Conservation (phyloP, 2,797 vertebrate species). For the Clarias fuscus region DNA sequence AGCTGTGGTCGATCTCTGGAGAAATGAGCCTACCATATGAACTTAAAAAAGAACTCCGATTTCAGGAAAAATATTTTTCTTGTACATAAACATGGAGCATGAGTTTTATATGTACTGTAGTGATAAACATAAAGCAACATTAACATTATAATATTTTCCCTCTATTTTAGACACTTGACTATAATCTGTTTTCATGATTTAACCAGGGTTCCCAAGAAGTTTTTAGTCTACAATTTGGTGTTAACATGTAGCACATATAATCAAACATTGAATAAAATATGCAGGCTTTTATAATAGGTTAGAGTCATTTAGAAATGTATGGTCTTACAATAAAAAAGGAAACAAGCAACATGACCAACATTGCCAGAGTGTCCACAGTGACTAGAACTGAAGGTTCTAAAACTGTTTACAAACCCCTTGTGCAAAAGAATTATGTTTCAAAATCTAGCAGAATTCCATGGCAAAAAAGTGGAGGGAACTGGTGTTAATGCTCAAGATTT, state of each 20-base stretch:
- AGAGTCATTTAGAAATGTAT: background rate
- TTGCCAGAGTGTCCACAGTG: background rate
- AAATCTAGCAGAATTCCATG: background rate
- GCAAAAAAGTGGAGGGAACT: background rate
- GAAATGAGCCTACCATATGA: constrained; percentile 6
- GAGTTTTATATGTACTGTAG: background rate
- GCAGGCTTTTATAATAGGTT: background rate
- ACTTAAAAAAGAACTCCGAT: background rate
- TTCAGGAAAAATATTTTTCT: background rate
- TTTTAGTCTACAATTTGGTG: background rate
- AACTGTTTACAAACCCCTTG: background rate
- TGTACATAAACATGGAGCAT: background rate
- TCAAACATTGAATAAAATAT: background rate
- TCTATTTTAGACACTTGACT: background rate
- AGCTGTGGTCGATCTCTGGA: constrained; percentile 1
- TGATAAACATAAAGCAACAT: background rate
- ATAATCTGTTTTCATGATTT: background rate
- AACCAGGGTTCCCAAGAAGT: background rate
- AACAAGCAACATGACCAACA: too few relatives aligned
- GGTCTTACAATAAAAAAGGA: background rate
- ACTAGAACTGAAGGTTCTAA: background rate
- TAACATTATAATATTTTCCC: background rate
- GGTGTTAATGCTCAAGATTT: background rate
- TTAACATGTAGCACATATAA: background rate
- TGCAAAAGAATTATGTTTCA: background rate